These are phyloP conservation scores for Diaphora mendica DNA, from an alignment of 2,888 invertebrate genomes.

Conservation along the genomic window DNA sequence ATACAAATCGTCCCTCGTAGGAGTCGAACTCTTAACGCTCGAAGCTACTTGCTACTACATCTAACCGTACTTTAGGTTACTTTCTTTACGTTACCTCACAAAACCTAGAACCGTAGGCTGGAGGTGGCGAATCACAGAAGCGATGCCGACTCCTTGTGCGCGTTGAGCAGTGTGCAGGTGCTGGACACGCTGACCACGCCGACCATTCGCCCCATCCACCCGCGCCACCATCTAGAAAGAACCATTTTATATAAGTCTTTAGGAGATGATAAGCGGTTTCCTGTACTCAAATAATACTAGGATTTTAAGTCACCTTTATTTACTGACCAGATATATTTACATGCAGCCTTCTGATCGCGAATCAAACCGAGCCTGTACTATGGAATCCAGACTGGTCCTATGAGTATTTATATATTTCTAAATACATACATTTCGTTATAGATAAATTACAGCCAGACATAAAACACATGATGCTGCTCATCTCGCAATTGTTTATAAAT, in stretches of 20 bases:
- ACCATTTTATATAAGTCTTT: background rate
- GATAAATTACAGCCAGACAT: no score
- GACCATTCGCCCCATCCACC: constrained; percentile 93
- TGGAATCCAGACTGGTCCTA: no score
- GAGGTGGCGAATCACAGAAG: constrained; percentile 95
- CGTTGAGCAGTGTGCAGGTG: constrained; percentile 87
- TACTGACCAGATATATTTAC: no score
- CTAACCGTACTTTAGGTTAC: background rate
- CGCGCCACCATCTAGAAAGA: constrained; percentile 89
- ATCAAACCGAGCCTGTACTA: no score
- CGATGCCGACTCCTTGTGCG: constrained; percentile 92
- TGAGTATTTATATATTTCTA: no score
- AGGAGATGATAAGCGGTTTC: background rate
- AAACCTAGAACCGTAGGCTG: constrained; percentile 95
- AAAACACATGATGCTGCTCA: no score
- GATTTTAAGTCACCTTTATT: background rate
- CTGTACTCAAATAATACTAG: no score
- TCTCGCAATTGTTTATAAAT: no score
- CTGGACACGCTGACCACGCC: constrained; percentile 94
- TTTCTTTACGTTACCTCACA: constrained; percentile 89
- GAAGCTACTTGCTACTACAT: no score
- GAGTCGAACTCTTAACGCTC: no score
- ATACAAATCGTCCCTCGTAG: background rate
- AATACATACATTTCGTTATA: no score
- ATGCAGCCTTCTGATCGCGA: no score